Percentiles rank a stretch among this genome's conserved stretches.
Conservation (phyloP, 2,113 vertebrate species). For the Albula goreensis region DNA sequence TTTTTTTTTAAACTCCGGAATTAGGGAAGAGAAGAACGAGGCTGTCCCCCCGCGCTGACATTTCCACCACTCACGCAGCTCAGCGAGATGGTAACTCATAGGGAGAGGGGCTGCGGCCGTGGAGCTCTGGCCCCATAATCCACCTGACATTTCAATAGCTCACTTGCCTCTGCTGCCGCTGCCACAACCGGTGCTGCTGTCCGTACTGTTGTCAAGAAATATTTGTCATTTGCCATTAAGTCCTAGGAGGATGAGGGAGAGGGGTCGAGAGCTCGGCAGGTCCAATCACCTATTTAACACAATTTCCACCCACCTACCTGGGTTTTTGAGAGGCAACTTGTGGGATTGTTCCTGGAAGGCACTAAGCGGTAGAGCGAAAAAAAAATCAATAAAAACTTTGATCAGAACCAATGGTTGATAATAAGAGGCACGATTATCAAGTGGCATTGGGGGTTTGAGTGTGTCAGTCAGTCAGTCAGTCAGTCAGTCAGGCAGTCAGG, state of each 20-base stretch:
- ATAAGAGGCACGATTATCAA: slow-evolving; percentile 30
- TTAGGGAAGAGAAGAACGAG: neutral
- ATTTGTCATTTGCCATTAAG: slow-evolving; percentile 37
- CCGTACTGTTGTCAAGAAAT: neutral
- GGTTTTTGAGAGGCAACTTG: neutral
- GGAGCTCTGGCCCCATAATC: slow-evolving; percentile 44
- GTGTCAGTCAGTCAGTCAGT: no score
- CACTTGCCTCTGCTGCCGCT: neutral
- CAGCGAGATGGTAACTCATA: slow-evolving; percentile 23
- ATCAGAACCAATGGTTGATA: neutral
- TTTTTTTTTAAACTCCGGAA: slow-evolving; percentile 32
- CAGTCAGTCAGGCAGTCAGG: no score
- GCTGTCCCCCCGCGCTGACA: slow-evolving; percentile 22
- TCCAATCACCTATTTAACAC: slow-evolving; percentile 19
- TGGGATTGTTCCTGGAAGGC: neutral
- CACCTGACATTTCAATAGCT: slow-evolving; percentile 53
- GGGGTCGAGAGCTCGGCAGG: neutral
- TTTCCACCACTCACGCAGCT: slow-evolving; percentile 35
- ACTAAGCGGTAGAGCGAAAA: neutral
- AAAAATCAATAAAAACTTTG: neutral
- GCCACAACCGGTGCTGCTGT: neutral
- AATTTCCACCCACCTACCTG: slow-evolving; percentile 8
- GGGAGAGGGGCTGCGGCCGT: neutral
- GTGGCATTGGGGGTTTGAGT: neutral
- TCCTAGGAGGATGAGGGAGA: neutral